Conservation (phyloP, 2,113 vertebrate species). For the Colossoma macropomum region DNA sequence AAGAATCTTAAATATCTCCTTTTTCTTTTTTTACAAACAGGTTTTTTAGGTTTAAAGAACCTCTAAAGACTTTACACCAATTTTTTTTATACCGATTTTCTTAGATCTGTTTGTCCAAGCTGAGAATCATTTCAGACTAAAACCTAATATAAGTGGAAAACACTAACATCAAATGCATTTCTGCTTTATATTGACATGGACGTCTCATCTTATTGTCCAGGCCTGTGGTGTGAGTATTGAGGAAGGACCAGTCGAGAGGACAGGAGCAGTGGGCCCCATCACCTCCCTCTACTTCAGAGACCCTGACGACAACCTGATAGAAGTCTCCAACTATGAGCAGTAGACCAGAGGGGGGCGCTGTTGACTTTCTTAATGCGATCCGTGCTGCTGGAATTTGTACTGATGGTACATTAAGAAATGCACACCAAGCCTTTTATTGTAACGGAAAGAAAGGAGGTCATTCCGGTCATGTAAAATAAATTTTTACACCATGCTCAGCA, state of each 20-base stretch:
- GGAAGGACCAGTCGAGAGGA: slow-evolving; percentile 89
- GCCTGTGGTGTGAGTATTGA: slow-evolving; percentile 81
- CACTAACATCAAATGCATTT: too few species aligned
- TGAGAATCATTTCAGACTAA: too few species aligned
- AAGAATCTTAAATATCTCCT: too few species aligned
- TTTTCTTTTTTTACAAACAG: too few species aligned
- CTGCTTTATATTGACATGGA: too few species aligned
- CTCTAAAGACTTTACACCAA: too few species aligned
- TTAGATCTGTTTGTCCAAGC: too few species aligned
- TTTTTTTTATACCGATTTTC: too few species aligned
- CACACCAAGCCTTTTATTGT: neutral
- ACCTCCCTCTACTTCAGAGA: slow-evolving; percentile 89
- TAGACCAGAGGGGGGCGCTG: slow-evolving; percentile 16
- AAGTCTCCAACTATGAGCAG: slow-evolving; percentile 85
- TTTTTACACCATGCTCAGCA: neutral
- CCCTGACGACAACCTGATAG: slow-evolving; percentile 87
- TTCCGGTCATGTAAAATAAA: neutral
- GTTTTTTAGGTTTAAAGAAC: too few species aligned
- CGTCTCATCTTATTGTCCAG: slow-evolving; percentile 62
- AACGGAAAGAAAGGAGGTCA: neutral
- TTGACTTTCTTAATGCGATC: neutral
- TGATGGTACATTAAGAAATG: neutral
- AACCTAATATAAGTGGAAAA: too few species aligned
- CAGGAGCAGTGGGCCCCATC: slow-evolving; percentile 83
- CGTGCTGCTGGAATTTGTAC: neutral